A percentile compares a stretch with the other conserved stretches of the same genome.
Conservation (phyloP, 2,888 invertebrate species). For the Ptilodon capucinus region DNA sequence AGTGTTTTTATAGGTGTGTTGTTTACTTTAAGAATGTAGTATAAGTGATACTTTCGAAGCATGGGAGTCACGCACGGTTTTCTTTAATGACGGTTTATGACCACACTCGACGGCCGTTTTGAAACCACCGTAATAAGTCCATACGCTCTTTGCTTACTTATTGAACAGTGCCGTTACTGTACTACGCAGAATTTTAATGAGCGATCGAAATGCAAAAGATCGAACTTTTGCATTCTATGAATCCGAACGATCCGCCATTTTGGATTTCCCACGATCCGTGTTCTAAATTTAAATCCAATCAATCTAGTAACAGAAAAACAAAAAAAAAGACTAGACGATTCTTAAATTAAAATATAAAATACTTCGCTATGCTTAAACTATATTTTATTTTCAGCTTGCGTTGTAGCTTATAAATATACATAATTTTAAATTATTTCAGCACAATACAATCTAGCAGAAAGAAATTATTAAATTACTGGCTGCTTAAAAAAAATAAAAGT, state of each 20-base stretch:
- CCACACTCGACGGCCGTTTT: not conserved
- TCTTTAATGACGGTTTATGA: not conserved
- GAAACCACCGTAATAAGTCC: slow-evolving; percentile 34
- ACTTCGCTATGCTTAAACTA: too few species aligned
- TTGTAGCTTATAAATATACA: too few species aligned
- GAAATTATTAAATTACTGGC: too few species aligned
- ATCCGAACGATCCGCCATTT: slow-evolving; percentile 28
- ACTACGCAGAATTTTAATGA: slow-evolving; percentile 36
- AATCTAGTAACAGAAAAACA: not conserved
- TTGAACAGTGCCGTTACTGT: slow-evolving; percentile 35
- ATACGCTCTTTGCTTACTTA: slow-evolving; percentile 32
- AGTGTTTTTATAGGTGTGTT: too few species aligned
- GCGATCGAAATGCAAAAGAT: slow-evolving; percentile 33
- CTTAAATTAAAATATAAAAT: too few species aligned
- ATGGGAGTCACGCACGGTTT: not conserved
- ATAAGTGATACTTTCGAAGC: not conserved
- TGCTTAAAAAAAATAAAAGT: too few species aligned
- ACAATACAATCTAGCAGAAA: too few species aligned
- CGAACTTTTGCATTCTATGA: slow-evolving; percentile 16
- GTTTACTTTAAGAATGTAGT: too few species aligned
- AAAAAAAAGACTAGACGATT: slow-evolving; percentile 1
- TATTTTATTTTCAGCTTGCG: too few species aligned
- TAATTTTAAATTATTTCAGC: too few species aligned
- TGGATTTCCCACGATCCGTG: slow-evolving; percentile 26
- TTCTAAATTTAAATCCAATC: slow-evolving; percentile 9